Percentiles rank a stretch among this genome's conserved stretches.
phyloP scores from a whole-genome alignment of 2,113 vertebrate genomes.

The Platysteira castanea region DNA sequence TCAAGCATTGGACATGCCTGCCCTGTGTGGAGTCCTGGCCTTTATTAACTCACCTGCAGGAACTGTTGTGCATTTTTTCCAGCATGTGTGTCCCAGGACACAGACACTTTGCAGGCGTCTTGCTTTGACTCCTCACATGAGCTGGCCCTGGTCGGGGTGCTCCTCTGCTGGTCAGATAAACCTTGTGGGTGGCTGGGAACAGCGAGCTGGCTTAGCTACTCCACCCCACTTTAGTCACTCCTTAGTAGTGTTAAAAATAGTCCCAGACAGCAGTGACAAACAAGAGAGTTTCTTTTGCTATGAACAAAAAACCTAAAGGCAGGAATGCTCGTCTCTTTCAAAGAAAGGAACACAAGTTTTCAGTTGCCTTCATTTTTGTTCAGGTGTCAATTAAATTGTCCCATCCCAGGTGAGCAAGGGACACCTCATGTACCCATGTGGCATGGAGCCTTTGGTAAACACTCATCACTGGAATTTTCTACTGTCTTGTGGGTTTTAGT shows the following conservation, averaged over 20 bases:
- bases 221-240: not conserved
- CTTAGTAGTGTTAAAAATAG: constrained; percentile 22
- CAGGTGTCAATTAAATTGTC: not conserved
- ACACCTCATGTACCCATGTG: not conserved
- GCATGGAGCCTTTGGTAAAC: not conserved
- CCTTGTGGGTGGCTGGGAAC: not conserved
- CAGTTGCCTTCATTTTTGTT: not conserved
- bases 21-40: not conserved
- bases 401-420: not conserved
- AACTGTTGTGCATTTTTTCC: not conserved
- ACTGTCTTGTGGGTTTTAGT: not conserved
- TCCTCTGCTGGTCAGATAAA: constrained; percentile 12
- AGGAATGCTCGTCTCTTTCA: not conserved
- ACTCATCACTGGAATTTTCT: not conserved
- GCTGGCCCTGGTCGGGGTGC: not conserved
- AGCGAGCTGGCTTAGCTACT: not conserved
- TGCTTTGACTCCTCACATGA: not conserved
- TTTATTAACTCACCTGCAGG: not conserved
- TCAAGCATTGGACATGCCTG: not conserved
- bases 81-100: not conserved
- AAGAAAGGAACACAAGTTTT: not conserved
- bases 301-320: not conserved
- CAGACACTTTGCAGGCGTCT: not conserved
- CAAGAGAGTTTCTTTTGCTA: not conserved
- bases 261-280: not conserved